Base-by-base conservation (phyloP, 2,113 vertebrate species). In the Myxocyprinus asiaticus region DNA sequence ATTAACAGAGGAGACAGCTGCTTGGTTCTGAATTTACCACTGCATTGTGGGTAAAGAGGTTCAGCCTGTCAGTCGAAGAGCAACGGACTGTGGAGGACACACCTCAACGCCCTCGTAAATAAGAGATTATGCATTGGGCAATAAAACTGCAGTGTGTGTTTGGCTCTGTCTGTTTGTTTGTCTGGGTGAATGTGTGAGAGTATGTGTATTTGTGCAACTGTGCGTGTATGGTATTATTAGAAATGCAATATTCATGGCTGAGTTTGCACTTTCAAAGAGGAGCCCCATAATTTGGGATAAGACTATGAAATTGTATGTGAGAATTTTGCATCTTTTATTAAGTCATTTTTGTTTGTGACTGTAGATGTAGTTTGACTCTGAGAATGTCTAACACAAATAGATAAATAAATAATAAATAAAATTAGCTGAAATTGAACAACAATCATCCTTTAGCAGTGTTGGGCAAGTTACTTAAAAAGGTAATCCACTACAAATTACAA, bases 101-200 rank as follows among this genome's bases (percentile, higher is more conserved):
- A 88, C 88, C 82, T 88, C 86, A 63, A 86, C 86, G 89, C 88
- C 80, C 82, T 78, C 88, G 61, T 87, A 89, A 90, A 90, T 86
- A 91, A 91, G 88, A 91, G 91, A 92, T 92, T 92, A 91, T 90
- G 87, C 89, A 90, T 89, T 91, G 88, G 91, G 91, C 90, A 90
- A 92, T 90, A 85, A 88, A 83, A 91, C 87, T 81, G 85, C 83
- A 91, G 88, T 70, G 77, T 66, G 67, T 70, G 68, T 75, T n/a
- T 51, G 69, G 58, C 74, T 78, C 55, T 51, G 64, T 71, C 63
- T 73, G 77, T 61, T 15, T 51, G 77, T 71, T 61, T 72, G 67
- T 75, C 58, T 63, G 64, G 65, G 58, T 76, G 61, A 61, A 44
- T 78, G 42, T 47, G 55, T 7, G 11, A 64, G 67, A 42, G 15